Evolutionary conservation across 2,113 vertebrate species (phyloP), one percentile per base, ranked within the genome.

Genomic region (Cynoglossus semilaevis): DNA sequence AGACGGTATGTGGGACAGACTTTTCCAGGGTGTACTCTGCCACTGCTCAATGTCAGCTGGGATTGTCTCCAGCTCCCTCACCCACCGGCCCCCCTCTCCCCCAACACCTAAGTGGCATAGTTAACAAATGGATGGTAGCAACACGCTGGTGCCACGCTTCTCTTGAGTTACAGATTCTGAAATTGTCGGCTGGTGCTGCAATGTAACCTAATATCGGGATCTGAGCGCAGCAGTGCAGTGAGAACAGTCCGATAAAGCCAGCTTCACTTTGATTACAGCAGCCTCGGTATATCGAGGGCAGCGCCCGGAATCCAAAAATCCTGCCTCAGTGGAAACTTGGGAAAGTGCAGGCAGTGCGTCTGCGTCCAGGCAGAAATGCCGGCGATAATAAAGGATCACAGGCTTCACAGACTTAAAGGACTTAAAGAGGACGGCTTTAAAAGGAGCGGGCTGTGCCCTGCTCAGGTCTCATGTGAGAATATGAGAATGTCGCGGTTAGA

Each of bases 201-300:
- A 49, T 9, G 52, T 22, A 71, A 70, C 55, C n/a, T 40, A 51
- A 67, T 57, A 74, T 38, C 60, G 3, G 2, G 43, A 19, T 12
- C 46, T 18, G 74, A 59, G 72, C 2, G 34, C 16, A 47, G 35
- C 51, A 53, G 46, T 60, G 55, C 63, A 87, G 58, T 58, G 70
- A 71, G 55, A 67, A 63, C 65, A 86, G 74, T 48, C 61, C 51
- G 77, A 87, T 72, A 51, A 70, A 82, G 72, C 73, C 73, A 66
- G 48, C 56, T 42, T 81, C 59, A 48, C 79, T 79, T 70, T 62
- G 17, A 79, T 84, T 78, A 70, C 70, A 76, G 38, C 47, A 34
- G n/a, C n/a, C n/a, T n/a, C n/a, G n/a, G n/a, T n/a, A n/a, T n/a
- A n/a, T n/a, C n/a, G n/a, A 29, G 22, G 22, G 22, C 22, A 29